phyloP scores from a whole-genome alignment of 1,140 invertebrate genomes.

The Trichomalopsis sarcophagae region DNA sequence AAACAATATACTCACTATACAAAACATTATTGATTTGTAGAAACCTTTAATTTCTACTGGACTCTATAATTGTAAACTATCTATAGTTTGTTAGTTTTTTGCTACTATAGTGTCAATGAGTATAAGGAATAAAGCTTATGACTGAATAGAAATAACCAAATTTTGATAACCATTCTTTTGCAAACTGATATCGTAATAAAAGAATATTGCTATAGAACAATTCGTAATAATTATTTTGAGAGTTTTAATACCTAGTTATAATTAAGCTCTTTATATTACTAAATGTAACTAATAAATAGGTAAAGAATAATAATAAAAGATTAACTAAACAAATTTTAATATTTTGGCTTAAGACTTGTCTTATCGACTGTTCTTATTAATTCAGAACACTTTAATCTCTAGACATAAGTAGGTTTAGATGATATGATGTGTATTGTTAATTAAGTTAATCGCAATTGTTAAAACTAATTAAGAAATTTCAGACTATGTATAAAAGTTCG shows the following conservation, averaged over 20 bases:
- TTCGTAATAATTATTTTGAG: slow-evolving; percentile 26
- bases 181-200: neutral
- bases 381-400: neutral
- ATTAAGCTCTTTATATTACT: neutral
- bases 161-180: neutral
- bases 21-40: slow-evolving; percentile 18
- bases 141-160: neutral
- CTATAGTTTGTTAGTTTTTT: neutral
- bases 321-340: slow-evolving; percentile 18
- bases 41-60: neutral
- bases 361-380: slow-evolving; percentile 3
- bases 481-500: slow-evolving; percentile 20
- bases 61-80: neutral
- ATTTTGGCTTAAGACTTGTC: neutral
- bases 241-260: slow-evolving; percentile 12
- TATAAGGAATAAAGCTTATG: neutral
- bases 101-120: neutral
- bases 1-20: slow-evolving; percentile 14
- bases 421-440: slow-evolving; percentile 22
- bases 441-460: slow-evolving; percentile 44
- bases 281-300: slow-evolving; percentile 9
- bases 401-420: slow-evolving; percentile 2
- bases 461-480: slow-evolving; percentile 41
- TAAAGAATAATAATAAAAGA: neutral
- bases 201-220: slow-evolving; percentile 7